Evolutionary conservation across 1,140 invertebrate species (phyloP).

Genomic region (Cydia amplana): DNA sequence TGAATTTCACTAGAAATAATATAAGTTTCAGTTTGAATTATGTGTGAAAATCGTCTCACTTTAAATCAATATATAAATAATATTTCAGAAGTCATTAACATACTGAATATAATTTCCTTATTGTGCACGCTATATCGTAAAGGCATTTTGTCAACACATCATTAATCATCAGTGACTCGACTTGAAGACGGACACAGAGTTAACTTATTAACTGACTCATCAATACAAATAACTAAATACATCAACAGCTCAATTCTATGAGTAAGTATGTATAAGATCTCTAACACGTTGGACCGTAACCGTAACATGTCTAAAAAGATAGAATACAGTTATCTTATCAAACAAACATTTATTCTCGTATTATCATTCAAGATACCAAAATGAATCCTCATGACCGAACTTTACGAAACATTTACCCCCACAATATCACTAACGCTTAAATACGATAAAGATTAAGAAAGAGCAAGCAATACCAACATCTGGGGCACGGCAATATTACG

Average conservation of each 20-base stretch:
- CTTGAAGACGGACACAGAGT: not conserved
- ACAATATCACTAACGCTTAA: not conserved
- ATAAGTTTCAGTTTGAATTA: no score
- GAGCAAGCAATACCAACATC: not conserved
- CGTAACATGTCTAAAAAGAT: not conserved
- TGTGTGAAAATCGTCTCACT: no score
- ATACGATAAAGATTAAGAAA: constrained; percentile 7
- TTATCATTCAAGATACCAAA: not conserved
- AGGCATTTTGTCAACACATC: not conserved
- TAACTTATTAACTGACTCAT: not conserved
- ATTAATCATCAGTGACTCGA: not conserved
- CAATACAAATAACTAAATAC: not conserved
- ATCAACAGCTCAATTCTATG: not conserved
- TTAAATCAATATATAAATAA: no score
- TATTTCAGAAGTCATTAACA: no score
- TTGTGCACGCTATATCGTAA: not conserved
- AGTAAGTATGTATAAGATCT: not conserved
- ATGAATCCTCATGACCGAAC: constrained; percentile 39
- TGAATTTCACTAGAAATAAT: no score
- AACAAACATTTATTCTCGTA: constrained; percentile 9
- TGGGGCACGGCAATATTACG: constrained; percentile 10
- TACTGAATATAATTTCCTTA: not conserved
- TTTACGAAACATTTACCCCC: constrained; percentile 4
- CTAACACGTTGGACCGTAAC: not conserved
- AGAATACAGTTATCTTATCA: constrained; percentile 12